Evolutionary conservation across 2,888 invertebrate genomes (phyloP).

Genomic region (Ormyrus thymus): DNA sequence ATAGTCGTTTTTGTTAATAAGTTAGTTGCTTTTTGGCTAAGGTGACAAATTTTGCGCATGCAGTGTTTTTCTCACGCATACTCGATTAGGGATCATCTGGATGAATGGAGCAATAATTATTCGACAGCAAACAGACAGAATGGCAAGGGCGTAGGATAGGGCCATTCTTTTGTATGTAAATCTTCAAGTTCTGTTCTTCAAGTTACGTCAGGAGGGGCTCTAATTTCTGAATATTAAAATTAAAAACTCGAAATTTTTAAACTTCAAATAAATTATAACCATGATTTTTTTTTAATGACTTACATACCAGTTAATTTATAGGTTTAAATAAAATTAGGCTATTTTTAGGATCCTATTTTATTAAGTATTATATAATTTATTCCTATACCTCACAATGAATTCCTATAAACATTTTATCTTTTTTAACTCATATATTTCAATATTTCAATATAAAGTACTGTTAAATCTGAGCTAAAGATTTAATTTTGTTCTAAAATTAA

Average conservation of each 20-base stretch:
- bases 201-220: constrained; percentile 27
- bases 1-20: constrained; percentile 33
- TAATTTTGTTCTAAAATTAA: too few relatives aligned
- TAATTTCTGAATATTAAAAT: constrained; percentile 43
- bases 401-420: not conserved
- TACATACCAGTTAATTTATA: too few relatives aligned
- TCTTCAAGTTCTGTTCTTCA: constrained; percentile 44
- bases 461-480: too few relatives aligned
- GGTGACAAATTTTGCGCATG: constrained; percentile 53
- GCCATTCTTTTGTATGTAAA: constrained; percentile 64
- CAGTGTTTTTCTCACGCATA: constrained; percentile 49
- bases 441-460: too few relatives aligned
- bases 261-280: not conserved
- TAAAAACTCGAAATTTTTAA: too few relatives aligned
- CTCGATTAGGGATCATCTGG: constrained; percentile 42
- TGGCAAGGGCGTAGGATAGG: constrained; percentile 73
- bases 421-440: too few relatives aligned
- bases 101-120: constrained; percentile 35
- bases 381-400: too few relatives aligned
- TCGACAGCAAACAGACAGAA: constrained; percentile 70
- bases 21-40: constrained; percentile 48
- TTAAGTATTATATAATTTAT: too few relatives aligned
- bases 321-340: too few relatives aligned
- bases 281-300: too few relatives aligned
- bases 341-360: not conserved